These are phyloP conservation scores for Sebastes hubbsi DNA, from an alignment of 2,797 vertebrate species.

Conservation along the genomic window DNA sequence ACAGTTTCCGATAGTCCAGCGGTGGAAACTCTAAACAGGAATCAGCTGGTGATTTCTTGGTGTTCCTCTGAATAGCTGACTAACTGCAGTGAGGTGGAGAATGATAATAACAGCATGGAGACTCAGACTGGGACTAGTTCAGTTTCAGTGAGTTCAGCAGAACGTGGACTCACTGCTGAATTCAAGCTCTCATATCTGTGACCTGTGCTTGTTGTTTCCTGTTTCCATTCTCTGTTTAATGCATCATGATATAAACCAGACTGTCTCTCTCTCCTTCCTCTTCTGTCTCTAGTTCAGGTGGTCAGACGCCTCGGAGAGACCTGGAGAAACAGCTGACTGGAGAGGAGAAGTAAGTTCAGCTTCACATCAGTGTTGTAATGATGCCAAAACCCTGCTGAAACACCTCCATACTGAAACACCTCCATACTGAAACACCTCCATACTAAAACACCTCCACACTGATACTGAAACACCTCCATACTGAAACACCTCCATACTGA, in stretches of 20 bases:
- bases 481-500: no score
- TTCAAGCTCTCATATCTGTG: background rate
- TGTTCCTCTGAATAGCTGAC: background rate
- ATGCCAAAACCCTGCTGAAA: no score
- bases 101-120: conserved; percentile 49
- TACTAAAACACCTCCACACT: no score
- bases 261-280: background rate
- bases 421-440: no score
- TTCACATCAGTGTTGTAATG: no score
- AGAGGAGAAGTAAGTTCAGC: conserved; percentile 90
- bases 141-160: background rate
- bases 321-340: conserved; percentile 97
- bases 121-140: background rate
- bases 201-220: background rate
- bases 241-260: background rate
- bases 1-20: no score
- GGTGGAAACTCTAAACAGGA: no score
- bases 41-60: no score
- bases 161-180: background rate
- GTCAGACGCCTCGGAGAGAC: conserved; percentile 96
- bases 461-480: no score
- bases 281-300: conserved; percentile 85
- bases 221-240: background rate
- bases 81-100: conserved; percentile 43
- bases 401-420: no score